Base-by-base conservation (phyloP, 2,113 vertebrate species). In the Procavia capensis region DNA sequence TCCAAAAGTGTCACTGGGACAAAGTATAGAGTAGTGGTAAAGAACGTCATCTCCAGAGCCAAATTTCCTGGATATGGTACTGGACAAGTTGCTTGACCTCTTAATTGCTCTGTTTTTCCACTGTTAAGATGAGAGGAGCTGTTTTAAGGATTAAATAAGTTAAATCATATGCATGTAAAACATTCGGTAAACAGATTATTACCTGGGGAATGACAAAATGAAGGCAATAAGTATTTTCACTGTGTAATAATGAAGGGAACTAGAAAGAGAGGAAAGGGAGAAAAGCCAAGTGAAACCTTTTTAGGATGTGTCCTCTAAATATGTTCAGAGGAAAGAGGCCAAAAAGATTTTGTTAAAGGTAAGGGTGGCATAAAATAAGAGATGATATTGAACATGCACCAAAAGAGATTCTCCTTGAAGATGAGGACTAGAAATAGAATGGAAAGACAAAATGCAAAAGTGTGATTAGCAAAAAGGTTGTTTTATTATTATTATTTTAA, bases 41-140 rank as follows among this genome's bases (percentile, higher is more conserved):
- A 54, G 50, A 54, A 54, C 50, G 17, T 54, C 50, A 16, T 16
- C 17, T 54, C 13, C 17, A 16, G 50, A 91, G 34, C 39, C 31
- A 89, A 20, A 70, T 17, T 70, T 7, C 27, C 34, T 75, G 29
- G 22, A 63, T 54, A 29, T 89, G 84, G 92, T n/a, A 4, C 76
- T 72, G 50, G 41, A 85, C 10, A 85, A 68, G 31, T 43, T 95
- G 39, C 8, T 43, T 91, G 45, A 75, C n/a, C 72, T 75, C 39
- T 74, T 89, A 6, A 54, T 76, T 39, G 31, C 29, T 75, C 1
- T 85, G 34, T 36, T 74, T 75, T 36, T 79, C 88, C 24, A 54
- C 68, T 96, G 90, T n/a, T 90, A 84, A 93, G 91, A 82, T 57
- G 47, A 6, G 9, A 14, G 43, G n/a, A 54, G 20, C 91, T 91